Conservation (phyloP, 2,113 vertebrate species). For the Columba livia region DNA sequence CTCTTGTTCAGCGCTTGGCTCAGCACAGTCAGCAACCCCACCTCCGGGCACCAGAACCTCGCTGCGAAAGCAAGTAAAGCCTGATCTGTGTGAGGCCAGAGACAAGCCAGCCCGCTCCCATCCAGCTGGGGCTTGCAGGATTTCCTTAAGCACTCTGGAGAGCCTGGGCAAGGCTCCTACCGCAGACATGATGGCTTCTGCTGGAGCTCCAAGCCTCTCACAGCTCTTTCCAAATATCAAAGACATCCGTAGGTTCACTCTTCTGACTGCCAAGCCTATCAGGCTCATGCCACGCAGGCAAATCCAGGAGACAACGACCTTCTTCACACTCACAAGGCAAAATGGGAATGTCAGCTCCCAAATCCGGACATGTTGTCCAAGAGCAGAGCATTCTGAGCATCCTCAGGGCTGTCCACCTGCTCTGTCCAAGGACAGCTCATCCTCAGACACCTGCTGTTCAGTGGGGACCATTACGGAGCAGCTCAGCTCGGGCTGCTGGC, state of each 20-base stretch:
- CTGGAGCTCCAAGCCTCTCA: neutral
- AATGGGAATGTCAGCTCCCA: neutral
- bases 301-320: neutral
- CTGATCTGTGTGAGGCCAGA: neutral
- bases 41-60: neutral
- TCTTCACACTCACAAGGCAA: neutral
- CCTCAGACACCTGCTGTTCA: neutral
- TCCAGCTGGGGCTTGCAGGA: neutral
- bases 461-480: neutral
- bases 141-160: neutral
- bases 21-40: neutral
- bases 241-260: neutral
- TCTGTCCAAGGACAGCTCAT: neutral
- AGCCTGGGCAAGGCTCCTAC: neutral
- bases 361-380: fast-evolving
- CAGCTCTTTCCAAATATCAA: neutral
- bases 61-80: neutral
- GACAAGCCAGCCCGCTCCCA: neutral
- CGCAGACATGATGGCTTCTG: neutral
- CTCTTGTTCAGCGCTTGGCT: neutral
- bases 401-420: neutral
- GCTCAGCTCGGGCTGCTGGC: neutral
- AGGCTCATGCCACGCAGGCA: neutral
- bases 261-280: neutral
- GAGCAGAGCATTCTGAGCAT: neutral